These are phyloP conservation scores for Sarcoramphus papa DNA, from an alignment of 2,797 vertebrate species.

Conservation along the genomic window DNA sequence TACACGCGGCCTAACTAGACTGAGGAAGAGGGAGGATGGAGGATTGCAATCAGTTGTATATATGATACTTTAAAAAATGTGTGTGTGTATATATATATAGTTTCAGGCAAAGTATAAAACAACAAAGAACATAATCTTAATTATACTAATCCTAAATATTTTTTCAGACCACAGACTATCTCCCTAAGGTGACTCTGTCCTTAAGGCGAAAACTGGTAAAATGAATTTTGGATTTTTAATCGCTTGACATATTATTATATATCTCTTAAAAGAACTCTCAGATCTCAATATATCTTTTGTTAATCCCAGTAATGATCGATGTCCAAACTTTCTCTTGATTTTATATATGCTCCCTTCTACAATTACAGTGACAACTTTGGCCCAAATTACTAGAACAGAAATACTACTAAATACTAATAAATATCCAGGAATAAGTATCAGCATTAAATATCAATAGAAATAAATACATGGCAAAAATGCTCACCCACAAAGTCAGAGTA, in stretches of 20 bases:
- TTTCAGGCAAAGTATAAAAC: background rate
- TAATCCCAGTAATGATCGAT: background rate
- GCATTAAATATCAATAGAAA: background rate
- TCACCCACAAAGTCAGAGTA: background rate
- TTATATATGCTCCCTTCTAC: background rate
- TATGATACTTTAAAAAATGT: background rate
- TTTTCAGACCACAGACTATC: background rate
- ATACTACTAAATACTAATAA: background rate
- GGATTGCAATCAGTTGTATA: background rate
- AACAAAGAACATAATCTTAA: background rate
- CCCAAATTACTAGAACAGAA: background rate
- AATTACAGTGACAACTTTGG: background rate
- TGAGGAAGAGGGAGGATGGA: background rate
- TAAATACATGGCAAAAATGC: background rate
- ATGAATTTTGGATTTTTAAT: background rate
- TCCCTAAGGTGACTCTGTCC: background rate
- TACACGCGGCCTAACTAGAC: background rate
- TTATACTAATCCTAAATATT: background rate
- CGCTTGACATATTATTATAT: background rate
- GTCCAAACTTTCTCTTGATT: background rate
- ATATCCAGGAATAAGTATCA: background rate
- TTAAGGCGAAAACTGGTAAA: background rate
- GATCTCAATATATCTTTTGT: background rate
- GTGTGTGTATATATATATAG: rapidly evolving
- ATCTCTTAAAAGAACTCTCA: background rate